Conservation (phyloP, 2,113 vertebrate species). For the Beaufortia kweichowensis region DNA sequence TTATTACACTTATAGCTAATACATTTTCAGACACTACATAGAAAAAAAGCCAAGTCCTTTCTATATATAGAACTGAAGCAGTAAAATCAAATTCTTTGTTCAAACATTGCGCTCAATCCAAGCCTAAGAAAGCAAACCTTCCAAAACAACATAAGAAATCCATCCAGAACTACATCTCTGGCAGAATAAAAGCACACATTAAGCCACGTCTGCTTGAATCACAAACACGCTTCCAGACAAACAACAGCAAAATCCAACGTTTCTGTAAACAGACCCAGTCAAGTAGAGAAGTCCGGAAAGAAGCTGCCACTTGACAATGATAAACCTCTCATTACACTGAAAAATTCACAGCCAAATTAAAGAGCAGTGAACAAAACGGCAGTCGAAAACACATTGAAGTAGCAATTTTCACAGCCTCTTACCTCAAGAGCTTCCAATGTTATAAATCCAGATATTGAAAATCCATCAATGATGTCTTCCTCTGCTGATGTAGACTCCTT, state of each 20-base stretch:
- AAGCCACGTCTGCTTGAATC: constrained; percentile 64
- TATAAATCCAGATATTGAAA: constrained; percentile 89
- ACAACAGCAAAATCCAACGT: constrained; percentile 25
- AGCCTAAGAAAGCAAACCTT: neutral
- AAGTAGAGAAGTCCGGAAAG: constrained; percentile 9
- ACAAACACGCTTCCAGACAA: constrained; percentile 31
- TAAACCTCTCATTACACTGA: constrained; percentile 43
- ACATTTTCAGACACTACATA: neutral
- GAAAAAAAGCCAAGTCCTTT: neutral
- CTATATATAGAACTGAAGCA: neutral
- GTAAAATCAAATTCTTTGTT: neutral
- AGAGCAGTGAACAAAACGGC: constrained; percentile 11
- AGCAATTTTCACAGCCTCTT: constrained; percentile 59
- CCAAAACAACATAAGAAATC: neutral
- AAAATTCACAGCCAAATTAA: constrained; percentile 8
- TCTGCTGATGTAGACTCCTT: constrained; percentile 88
- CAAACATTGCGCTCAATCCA: neutral
- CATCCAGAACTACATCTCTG: constrained; percentile 37
- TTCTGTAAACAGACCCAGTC: constrained; percentile 31
- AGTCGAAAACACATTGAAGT: constrained; percentile 10
- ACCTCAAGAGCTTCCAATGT: constrained; percentile 92
- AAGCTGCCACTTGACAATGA: constrained; percentile 33
- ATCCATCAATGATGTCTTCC: constrained; percentile 95
- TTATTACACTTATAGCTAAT: no score
- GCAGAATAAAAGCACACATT: constrained; percentile 53